These are phyloP conservation scores for Phoenicopterus ruber DNA, from an alignment of 2,113 vertebrate species.

Conservation along the genomic window DNA sequence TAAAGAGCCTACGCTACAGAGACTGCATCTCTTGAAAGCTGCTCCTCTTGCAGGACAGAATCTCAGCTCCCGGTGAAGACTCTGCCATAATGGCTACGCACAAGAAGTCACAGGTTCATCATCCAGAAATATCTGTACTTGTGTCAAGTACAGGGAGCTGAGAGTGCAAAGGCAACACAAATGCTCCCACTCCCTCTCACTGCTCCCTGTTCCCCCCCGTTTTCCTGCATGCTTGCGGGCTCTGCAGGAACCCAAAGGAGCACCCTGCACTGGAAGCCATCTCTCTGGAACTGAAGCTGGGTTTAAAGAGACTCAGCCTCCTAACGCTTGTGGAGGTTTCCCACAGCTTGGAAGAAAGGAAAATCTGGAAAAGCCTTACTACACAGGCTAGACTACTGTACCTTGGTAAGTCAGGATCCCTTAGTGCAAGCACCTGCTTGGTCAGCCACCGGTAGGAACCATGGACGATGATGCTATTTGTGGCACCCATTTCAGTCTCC, in stretches of 20 bases:
- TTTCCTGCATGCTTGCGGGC: accelerated
- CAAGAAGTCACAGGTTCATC: neutral
- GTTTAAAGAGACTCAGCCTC: neutral
- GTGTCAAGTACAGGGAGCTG: neutral
- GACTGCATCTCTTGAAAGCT: neutral
- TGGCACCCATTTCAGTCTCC: neutral
- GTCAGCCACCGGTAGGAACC: neutral
- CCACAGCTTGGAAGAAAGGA: neutral
- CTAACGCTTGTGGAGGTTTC: neutral
- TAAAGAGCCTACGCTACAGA: neutral
- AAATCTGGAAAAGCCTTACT: neutral
- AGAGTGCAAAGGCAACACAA: neutral
- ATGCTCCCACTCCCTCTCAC: neutral
- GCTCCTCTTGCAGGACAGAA: neutral
- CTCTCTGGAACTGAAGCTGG: neutral
- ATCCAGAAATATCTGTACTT: neutral
- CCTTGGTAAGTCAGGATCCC: neutral
- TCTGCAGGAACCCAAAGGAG: neutral
- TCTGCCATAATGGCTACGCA: neutral
- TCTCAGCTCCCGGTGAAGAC: neutral
- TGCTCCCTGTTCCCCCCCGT: neutral
- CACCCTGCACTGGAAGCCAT: neutral
- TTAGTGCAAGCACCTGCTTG: neutral
- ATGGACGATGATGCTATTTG: neutral
- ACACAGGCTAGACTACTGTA: neutral